Evolutionary conservation across 2,888 invertebrate genomes (phyloP).

Genomic region (Heliconius cydno): DNA sequence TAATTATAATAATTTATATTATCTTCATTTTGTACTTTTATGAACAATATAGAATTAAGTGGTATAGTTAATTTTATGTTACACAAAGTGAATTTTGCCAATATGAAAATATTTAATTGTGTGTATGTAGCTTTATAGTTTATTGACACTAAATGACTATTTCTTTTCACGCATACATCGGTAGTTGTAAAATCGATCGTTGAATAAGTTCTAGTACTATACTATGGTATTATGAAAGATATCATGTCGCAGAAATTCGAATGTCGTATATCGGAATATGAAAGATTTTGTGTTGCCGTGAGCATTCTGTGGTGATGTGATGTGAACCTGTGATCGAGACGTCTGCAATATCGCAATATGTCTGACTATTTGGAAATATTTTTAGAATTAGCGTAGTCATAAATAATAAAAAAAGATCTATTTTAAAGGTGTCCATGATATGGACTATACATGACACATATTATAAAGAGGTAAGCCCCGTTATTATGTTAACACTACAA

Average conservation of each 20-base stretch:
- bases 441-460: conserved; percentile 74
- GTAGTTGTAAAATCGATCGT: conserved; percentile 24
- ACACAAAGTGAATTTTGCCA: no score
- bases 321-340: conserved; percentile 68
- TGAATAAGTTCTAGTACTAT: conserved; percentile 9
- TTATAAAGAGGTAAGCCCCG: conserved; percentile 65
- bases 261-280: conserved; percentile 33
- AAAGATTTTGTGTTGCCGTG: conserved; percentile 35
- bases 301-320: conserved; percentile 48
- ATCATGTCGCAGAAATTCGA: neutral
- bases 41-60: neutral
- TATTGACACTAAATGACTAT: conserved; percentile 35
- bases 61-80: neutral
- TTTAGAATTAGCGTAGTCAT: conserved; percentile 77
- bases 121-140: conserved; percentile 27
- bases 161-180: conserved; percentile 36
- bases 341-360: conserved; percentile 78
- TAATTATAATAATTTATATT: no score
- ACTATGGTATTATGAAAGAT: conserved; percentile 12
- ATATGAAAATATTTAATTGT: neutral
- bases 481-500: conserved; percentile 53
- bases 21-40: neutral
- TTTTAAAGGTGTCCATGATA: conserved; percentile 65
- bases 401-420: conserved; percentile 60
- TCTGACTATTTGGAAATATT: conserved; percentile 83